Evolutionary conservation across 2,113 vertebrate genomes (phyloP), one percentile per base, ranked within the genome.

Genomic region (Toxotes jaculatrix): DNA sequence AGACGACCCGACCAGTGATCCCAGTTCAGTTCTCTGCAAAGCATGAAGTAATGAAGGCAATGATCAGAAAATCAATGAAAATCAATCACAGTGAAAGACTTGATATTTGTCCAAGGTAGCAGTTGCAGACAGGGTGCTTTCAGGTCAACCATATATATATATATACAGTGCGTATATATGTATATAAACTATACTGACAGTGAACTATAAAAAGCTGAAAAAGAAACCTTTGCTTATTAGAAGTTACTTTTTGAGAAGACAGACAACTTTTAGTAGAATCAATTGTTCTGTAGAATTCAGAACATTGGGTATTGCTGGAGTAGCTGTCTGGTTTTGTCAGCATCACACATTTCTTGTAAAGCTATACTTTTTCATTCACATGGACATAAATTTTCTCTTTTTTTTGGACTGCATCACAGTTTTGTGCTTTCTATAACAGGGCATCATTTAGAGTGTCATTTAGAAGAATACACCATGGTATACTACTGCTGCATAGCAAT

Each of bases 51-150:
- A 86, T 80, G 80, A 83, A 74, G 47, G 57, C 42, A 77, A 86
- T 90, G 70, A 81, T 77, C 73, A 79, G 73, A 79, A 81, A 86
- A 87, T 79, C 83, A 80, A 82, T 89, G 11, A 63, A 47, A 83
- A 70, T 85, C 67, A 72, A 70, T 82, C 51, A 60, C 31, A 23
- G 53, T 21, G 57, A 84, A 79, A 71, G 45, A 61, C 61, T 43
- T n/a, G 38, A 74, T 55, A 57, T 34, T 5, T 38, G 21, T 57
- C 45, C 4, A 38, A 60, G 34, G 51, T n/a, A 66, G 56, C 57
- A 38, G 23, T 7, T 14, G 0, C 53, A 47, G 68, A 70, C 19
- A 31, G 42, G 38, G 17, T 59, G 47, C 13, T 82, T 51, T 62
- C 27, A 77, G 74, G 78, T 63, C 43, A 66, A 40, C 27, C 21